Evolutionary conservation across 2,113 vertebrate species (phyloP).

Genomic region (Colossoma macropomum): DNA sequence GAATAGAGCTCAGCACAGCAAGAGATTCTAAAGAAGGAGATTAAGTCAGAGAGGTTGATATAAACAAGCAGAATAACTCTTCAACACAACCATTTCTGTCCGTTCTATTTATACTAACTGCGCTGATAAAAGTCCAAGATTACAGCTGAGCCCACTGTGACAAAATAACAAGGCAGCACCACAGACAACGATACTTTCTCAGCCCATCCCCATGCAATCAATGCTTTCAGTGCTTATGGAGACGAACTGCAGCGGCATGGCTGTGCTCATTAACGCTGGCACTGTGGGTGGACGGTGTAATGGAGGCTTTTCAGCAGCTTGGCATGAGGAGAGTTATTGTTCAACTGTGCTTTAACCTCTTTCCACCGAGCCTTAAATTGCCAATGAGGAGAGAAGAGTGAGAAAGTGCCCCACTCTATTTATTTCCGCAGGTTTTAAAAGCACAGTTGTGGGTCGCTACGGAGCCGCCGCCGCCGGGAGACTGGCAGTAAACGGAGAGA

Average conservation of each 20-base stretch:
- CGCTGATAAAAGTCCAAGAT: background rate
- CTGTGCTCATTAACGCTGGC: constrained; percentile 17
- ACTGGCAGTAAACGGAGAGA: background rate
- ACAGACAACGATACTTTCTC: constrained; percentile 15
- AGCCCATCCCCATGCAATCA: constrained; percentile 26
- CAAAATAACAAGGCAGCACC: background rate
- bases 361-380: constrained; percentile 19
- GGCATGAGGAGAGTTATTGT: constrained; percentile 38
- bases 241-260: background rate
- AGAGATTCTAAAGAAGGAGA: constrained; percentile 22
- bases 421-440: background rate
- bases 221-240: background rate
- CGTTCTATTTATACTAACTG: background rate
- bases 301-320: constrained; percentile 41
- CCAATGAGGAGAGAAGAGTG: background rate
- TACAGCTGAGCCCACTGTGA: background rate
- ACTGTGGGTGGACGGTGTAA: constrained; percentile 42
- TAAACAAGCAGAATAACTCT: constrained; percentile 12
- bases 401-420: background rate
- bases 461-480: too few species aligned
- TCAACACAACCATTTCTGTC: constrained; percentile 12
- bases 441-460: too few species aligned
- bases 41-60: constrained; percentile 11
- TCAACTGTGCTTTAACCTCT: background rate
- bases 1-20: constrained; percentile 1